Evolutionary conservation across 2,888 invertebrate genomes (phyloP).

Genomic region (Serrognathus titanus): DNA sequence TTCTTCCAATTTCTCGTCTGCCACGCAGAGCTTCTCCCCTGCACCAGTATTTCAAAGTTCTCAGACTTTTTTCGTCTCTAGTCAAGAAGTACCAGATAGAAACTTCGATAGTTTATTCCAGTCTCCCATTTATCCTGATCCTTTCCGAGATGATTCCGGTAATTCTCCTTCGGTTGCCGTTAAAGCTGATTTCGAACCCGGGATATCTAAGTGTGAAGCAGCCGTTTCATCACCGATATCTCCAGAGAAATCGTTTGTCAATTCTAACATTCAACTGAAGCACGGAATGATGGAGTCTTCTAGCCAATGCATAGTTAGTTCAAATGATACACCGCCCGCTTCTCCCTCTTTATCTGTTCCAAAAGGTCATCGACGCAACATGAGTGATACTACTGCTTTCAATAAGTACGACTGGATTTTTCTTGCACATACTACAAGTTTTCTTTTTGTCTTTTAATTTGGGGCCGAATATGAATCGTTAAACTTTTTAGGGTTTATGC

Average conservation of each 20-base stretch:
- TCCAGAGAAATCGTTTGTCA: conserved; percentile 35
- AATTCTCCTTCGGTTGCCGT: conserved; percentile 14
- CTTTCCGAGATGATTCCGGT: conserved; percentile 58
- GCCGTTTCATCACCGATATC: conserved; percentile 34
- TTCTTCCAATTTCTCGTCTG: conserved; percentile 27
- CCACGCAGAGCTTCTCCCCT: conserved; percentile 20
- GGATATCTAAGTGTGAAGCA: conserved; percentile 25
- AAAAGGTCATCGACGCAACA: conserved; percentile 71
- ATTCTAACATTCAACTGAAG: conserved; percentile 27
- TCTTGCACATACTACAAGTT: no score
- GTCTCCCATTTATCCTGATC: conserved; percentile 66
- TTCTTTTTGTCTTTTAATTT: neutral
- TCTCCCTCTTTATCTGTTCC: conserved; percentile 45
- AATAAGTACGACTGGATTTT: conserved; percentile 58
- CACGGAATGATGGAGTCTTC: conserved; percentile 40
- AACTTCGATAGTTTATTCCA: conserved; percentile 62
- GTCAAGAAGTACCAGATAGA: conserved; percentile 37
- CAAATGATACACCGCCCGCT: conserved; percentile 40
- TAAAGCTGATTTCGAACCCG: conserved; percentile 28
- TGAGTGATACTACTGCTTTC: conserved; percentile 80
- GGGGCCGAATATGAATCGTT: neutral
- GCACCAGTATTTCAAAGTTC: conserved; percentile 11
- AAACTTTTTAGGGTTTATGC: conserved; percentile 61
- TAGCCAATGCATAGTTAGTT: conserved; percentile 38
- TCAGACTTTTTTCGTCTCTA: conserved; percentile 18